Conservation (phyloP, 2,888 invertebrate species). For the Escarpia spicata region DNA sequence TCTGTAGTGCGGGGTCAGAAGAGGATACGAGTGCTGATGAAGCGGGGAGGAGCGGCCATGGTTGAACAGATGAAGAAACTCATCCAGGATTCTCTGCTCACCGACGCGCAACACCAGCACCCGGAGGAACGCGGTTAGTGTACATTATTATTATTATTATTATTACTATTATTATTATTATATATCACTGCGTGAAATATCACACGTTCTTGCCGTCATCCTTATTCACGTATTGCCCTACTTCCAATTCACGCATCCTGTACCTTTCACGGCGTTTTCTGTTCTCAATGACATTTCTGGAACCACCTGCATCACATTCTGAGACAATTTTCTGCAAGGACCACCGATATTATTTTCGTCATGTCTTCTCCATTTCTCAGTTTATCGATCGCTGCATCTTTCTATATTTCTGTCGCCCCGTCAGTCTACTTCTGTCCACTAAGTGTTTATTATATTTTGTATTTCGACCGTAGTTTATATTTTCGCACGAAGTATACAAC, state of each 20-base stretch:
- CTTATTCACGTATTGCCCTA: neutral
- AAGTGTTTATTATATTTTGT: neutral
- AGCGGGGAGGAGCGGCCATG: constrained; percentile 57
- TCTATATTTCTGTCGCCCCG: neutral
- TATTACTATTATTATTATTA: too few species aligned
- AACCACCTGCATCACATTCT: neutral
- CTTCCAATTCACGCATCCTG: neutral
- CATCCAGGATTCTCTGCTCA: constrained; percentile 54
- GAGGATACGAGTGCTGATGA: constrained; percentile 61
- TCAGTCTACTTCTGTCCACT: neutral
- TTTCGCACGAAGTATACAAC: neutral
- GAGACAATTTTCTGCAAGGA: neutral
- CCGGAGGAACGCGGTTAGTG: constrained; percentile 58
- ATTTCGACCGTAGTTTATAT: neutral
- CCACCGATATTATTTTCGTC: neutral
- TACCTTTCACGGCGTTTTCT: neutral
- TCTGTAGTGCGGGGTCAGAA: constrained; percentile 57
- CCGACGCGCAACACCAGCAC: constrained; percentile 54
- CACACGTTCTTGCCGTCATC: neutral
- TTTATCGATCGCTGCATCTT: neutral
- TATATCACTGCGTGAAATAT: neutral
- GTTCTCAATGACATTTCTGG: neutral
- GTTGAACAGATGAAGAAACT: constrained; percentile 61
- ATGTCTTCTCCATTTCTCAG: neutral
- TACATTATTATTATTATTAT: neutral